These are phyloP conservation scores for Atherinomorus stipes DNA, from an alignment of 2,113 vertebrate species.

Conservation along the genomic window DNA sequence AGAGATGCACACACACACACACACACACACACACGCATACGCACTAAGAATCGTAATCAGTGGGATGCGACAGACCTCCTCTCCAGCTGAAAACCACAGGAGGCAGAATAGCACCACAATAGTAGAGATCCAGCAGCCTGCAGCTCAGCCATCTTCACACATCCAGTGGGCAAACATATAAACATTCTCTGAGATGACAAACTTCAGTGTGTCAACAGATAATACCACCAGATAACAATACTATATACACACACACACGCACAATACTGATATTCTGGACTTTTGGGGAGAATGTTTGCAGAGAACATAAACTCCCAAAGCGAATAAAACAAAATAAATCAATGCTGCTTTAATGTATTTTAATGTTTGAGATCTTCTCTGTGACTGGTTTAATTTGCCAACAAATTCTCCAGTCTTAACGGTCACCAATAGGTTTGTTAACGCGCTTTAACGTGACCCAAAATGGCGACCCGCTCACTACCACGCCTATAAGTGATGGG, in stretches of 20 bases:
- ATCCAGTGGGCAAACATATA: constrained; percentile 32
- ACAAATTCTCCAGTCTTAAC: too few species aligned
- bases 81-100: constrained; percentile 27
- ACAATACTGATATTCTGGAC: too few species aligned
- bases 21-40: background rate
- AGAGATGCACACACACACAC: constrained; percentile 11
- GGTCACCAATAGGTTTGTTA: too few species aligned
- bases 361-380: too few species aligned
- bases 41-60: constrained; percentile 28
- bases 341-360: too few species aligned
- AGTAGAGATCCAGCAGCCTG: constrained; percentile 9
- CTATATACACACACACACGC: background rate
- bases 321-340: too few species aligned
- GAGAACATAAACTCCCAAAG: too few species aligned
- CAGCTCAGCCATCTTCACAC: constrained; percentile 17
- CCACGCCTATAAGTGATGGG: too few species aligned
- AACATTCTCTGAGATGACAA: constrained; percentile 28
- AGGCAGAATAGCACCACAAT: background rate
- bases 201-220: constrained; percentile 27
- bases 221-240: constrained; percentile 1
- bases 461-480: too few species aligned
- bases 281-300: too few species aligned
- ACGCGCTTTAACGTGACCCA: too few species aligned
- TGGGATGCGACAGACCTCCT: constrained; percentile 30
- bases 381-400: too few species aligned